Conservation (phyloP, 2,888 invertebrate genomes). For the Drosophila lutescens region DNA sequence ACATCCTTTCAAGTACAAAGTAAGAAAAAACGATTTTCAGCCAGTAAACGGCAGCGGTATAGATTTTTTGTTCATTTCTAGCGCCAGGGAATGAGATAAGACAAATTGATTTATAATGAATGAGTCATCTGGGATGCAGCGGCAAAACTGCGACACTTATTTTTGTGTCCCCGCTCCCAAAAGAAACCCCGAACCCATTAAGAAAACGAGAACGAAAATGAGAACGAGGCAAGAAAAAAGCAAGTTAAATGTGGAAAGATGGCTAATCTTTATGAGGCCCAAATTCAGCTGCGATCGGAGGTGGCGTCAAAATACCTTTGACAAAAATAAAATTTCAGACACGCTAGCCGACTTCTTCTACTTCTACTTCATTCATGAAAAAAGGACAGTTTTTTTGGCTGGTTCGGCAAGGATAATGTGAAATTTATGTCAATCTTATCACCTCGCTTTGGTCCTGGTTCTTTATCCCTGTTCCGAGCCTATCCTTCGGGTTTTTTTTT, state of each 20-base stretch:
- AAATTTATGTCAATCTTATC: conserved; percentile 78
- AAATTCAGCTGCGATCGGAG: conserved; percentile 68
- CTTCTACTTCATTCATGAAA: conserved; percentile 64
- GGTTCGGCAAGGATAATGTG: conserved; percentile 61
- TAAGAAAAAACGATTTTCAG: conserved; percentile 9
- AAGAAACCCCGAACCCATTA: conserved; percentile 32
- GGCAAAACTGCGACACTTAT: conserved; percentile 44
- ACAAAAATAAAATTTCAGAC: conserved; percentile 33
- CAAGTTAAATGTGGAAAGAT: conserved; percentile 78
- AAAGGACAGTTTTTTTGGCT: conserved; percentile 43
- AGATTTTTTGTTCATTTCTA: background rate
- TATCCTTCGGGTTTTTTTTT: conserved; percentile 40
- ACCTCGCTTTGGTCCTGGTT: conserved; percentile 42
- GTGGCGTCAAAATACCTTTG: conserved; percentile 82
- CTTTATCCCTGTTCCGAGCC: conserved; percentile 8
- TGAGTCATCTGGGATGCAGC: conserved; percentile 63
- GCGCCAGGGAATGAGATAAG: conserved; percentile 54
- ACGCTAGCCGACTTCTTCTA: conserved; percentile 23
- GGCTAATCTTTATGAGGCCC: conserved; percentile 79
- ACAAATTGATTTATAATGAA: conserved; percentile 77
- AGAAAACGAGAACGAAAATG: conserved; percentile 20
- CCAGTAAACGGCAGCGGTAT: conserved; percentile 10
- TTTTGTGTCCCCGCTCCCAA: conserved; percentile 4
- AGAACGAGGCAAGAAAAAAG: conserved; percentile 49
- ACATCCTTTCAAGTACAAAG: conserved; percentile 5